These are phyloP conservation scores for Arctopsyche grandis DNA, from an alignment of 1,140 invertebrate genomes.

Conservation along the genomic window DNA sequence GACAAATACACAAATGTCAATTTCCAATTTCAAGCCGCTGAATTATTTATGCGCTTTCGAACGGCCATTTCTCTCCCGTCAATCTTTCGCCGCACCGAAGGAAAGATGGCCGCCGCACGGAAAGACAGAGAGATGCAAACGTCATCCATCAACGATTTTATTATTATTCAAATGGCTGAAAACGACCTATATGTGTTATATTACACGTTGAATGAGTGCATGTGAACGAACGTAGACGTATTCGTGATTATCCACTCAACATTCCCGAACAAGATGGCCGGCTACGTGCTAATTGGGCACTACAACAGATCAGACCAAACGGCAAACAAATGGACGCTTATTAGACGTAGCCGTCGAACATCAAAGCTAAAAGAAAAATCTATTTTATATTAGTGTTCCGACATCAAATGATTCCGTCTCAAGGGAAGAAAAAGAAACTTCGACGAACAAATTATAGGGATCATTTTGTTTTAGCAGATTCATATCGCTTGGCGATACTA, in stretches of 20 bases:
- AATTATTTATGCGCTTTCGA: neutral
- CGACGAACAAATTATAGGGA: too few species aligned
- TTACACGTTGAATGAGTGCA: neutral
- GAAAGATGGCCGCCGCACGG: too few species aligned
- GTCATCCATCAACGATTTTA: too few species aligned
- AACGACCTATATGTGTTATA: neutral
- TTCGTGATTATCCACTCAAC: slow-evolving; percentile 39
- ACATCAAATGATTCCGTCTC: too few species aligned
- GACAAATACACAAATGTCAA: neutral
- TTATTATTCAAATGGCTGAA: too few species aligned
- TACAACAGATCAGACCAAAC: slow-evolving; percentile 31
- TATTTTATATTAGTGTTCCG: too few species aligned
- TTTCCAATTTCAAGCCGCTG: slow-evolving; percentile 1
- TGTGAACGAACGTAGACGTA: neutral
- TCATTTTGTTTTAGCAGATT: too few species aligned
- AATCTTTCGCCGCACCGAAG: too few species aligned
- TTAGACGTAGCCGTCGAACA: neutral
- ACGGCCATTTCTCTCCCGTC: neutral
- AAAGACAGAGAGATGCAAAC: too few species aligned
- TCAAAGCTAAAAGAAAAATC: too few species aligned
- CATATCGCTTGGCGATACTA: too few species aligned
- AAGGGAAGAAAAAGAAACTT: too few species aligned
- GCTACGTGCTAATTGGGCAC: slow-evolving; percentile 26
- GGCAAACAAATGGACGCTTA: neutral
- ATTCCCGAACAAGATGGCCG: neutral